Evolutionary conservation across 2,888 invertebrate genomes (phyloP).

Genomic region (Dasysyrphus tricinctus): DNA sequence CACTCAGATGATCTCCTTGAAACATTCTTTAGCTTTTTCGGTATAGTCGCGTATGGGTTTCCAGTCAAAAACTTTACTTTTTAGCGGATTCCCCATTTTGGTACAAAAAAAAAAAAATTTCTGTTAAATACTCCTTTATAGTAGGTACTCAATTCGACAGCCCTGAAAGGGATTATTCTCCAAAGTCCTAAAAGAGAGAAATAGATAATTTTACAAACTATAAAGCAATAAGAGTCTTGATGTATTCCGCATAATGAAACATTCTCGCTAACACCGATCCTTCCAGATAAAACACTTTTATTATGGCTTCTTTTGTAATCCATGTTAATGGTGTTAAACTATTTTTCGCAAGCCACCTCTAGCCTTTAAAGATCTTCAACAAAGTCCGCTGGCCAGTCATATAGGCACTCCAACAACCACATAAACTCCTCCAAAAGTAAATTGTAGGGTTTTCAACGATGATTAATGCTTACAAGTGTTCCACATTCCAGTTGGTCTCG

Average conservation of each 20-base stretch:
- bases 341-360: conserved; percentile 48
- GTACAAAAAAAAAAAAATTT: too few relatives aligned
- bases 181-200: conserved; percentile 14
- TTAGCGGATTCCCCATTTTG: too few relatives aligned
- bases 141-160: neutral
- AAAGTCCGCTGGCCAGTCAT: neutral
- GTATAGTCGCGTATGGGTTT: too few relatives aligned
- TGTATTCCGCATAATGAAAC: conserved; percentile 57
- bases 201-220: neutral
- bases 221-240: conserved; percentile 60
- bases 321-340: conserved; percentile 66
- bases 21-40: too few relatives aligned
- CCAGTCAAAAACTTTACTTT: too few relatives aligned
- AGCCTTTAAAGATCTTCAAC: conserved; percentile 32
- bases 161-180: neutral
- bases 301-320: conserved; percentile 69
- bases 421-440: conserved; percentile 39
- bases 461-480: conserved; percentile 74
- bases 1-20: too few relatives aligned
- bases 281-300: conserved; percentile 70
- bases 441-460: conserved; percentile 66
- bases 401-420: neutral
- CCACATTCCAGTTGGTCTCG: conserved; percentile 54
- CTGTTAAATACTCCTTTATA: neutral
- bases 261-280: conserved; percentile 69